Evolutionary conservation across 2,888 invertebrate genomes (phyloP), one percentile per base, ranked within the genome.

Genomic region (Thera obeliscata): DNA sequence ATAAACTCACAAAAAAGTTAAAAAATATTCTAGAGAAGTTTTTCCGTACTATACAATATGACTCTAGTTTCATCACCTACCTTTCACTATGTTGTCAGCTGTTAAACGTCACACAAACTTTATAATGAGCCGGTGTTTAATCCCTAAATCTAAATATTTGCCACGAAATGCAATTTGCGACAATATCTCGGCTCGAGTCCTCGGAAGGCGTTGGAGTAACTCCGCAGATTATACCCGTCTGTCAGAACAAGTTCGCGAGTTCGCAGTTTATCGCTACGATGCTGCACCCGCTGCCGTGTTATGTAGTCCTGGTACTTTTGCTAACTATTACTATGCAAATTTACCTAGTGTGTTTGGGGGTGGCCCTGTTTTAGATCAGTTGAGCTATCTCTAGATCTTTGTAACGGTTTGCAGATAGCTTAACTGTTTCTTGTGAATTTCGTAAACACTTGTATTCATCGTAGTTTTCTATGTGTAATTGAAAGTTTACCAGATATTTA

Each of bases 241-340:
- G 75, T 75, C 76, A 75, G 66, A 57, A 54, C 41, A 74, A 75
- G 74, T 66, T 82, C 77, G 73, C 79, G 64, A 75, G 74, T 66
- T 82, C 77, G 74, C 81, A 66, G 71, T 69, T 72, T 67, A 72
- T 69, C 69, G 59, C 61, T 66, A 56, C 57, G 65, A 62, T 69
- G 59, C 55, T 56, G 56, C 69, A 65, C 58, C 58, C 61, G 36
- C 65, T 62, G 62, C 56, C 59, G 58, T 58, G 64, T 48, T 68
- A 56, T 64, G 57, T 68, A 58, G 22, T 55, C 68, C 64, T 68
- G 43, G 61, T 68, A 68, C 61, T 61, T 64, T 65, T 59, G 55
- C 4, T 7, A 84, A 80, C 81, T 55, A 43, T 48, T 59, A 11
- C 33, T 4, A 9, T 9, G 33, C 9, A 8, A 36, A 35, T 8